These are phyloP conservation scores for Phocides pigmalion DNA, from an alignment of 1,140 invertebrate species.

Conservation along the genomic window DNA sequence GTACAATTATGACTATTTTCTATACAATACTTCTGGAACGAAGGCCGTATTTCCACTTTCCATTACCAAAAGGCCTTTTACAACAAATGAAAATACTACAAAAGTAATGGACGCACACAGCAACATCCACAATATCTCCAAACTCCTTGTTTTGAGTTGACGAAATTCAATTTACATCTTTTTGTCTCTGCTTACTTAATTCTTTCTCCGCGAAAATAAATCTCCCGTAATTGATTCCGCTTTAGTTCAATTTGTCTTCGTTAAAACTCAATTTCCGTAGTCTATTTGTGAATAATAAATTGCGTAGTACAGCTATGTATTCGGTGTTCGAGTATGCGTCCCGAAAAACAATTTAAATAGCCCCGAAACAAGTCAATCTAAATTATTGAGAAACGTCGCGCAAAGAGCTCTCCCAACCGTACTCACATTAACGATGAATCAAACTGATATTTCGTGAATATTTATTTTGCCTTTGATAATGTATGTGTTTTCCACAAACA, in stretches of 20 bases:
- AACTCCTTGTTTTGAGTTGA: slow-evolving; percentile 53
- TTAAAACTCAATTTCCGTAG: slow-evolving; percentile 80
- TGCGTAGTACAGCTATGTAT: slow-evolving; percentile 56
- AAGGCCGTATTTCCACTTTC: too few species aligned
- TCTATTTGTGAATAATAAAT: slow-evolving; percentile 81
- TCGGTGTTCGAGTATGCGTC: slow-evolving; percentile 36
- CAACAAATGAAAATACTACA: too few species aligned
- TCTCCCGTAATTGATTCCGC: slow-evolving; percentile 78
- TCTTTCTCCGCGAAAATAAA: slow-evolving; percentile 75
- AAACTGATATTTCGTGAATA: not conserved
- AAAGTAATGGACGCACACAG: not conserved
- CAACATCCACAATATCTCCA: slow-evolving; percentile 36
- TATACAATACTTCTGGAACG: too few species aligned
- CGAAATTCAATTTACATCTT: slow-evolving; percentile 75
- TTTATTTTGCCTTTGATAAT: not conserved
- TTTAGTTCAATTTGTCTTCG: slow-evolving; percentile 81
- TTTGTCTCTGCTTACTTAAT: slow-evolving; percentile 67
- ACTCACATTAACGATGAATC: slow-evolving; percentile 5
- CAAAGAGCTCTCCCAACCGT: slow-evolving; percentile 5
- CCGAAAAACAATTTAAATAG: slow-evolving; percentile 59
- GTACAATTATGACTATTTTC: too few species aligned
- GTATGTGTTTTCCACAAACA: not conserved
- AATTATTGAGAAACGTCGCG: slow-evolving; percentile 49
- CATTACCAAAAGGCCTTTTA: too few species aligned
- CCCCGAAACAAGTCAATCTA: slow-evolving; percentile 64